These are phyloP conservation scores for Conopomorpha cramerella DNA, from an alignment of 1,140 invertebrate genomes.

Conservation along the genomic window DNA sequence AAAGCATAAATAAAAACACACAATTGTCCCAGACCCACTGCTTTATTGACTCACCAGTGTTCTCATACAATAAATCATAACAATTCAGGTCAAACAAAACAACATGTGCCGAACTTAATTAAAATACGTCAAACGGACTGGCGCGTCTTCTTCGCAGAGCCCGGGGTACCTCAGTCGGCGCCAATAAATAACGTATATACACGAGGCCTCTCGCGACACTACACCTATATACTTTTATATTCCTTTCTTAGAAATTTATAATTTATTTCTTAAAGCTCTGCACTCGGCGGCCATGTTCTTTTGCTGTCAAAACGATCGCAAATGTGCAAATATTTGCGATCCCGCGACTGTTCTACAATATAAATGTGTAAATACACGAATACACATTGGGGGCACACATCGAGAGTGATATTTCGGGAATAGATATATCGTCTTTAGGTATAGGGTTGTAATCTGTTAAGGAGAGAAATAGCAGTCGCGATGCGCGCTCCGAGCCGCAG, in stretches of 20 bases:
- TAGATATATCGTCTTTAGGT: no score
- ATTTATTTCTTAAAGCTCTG: constrained; percentile 52
- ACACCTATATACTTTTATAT: constrained; percentile 38
- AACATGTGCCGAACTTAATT: constrained; percentile 54
- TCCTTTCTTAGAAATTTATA: constrained; percentile 48
- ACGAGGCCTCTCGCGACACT: constrained; percentile 38
- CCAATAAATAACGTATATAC: constrained; percentile 56
- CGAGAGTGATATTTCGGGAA: no score
- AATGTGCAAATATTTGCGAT: no score
- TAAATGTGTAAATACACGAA: no score
- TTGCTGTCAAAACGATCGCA: no score
- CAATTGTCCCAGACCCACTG: constrained; percentile 51
- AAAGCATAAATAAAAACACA: constrained; percentile 7
- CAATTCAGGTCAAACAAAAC: constrained; percentile 59
- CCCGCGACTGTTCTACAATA: no score
- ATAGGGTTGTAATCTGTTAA: no score
- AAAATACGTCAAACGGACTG: constrained; percentile 44
- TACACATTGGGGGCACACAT: no score
- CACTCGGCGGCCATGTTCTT: background rate
- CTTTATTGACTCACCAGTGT: constrained; percentile 58
- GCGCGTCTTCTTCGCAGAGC: constrained; percentile 25
- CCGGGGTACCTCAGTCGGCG: constrained; percentile 8
- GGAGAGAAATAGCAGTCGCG: no score
- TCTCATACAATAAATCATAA: constrained; percentile 58
- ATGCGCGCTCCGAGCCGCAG: no score